phyloP scores from a whole-genome alignment of 2,113 vertebrate genomes.

The Hyla sarda region DNA sequence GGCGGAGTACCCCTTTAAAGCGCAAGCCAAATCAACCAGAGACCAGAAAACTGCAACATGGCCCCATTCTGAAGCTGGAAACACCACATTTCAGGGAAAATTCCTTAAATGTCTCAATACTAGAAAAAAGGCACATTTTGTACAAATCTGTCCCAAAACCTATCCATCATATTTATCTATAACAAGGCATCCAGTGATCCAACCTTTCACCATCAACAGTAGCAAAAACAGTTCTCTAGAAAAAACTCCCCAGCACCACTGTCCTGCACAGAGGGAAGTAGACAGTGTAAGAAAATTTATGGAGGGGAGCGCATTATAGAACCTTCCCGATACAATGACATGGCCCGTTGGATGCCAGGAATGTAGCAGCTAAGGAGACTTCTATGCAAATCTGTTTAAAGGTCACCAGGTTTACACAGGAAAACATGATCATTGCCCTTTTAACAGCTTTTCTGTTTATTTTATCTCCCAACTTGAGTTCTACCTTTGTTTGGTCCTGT shows the following conservation, averaged over 20 bases:
- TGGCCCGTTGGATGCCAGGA: background rate
- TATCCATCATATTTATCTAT: background rate
- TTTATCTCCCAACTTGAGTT: background rate
- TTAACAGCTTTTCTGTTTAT: conserved; percentile 23
- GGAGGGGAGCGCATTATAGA: background rate
- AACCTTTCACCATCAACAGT: conserved; percentile 37
- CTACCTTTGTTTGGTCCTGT: background rate
- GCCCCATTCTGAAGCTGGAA: background rate
- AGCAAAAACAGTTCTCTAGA: background rate
- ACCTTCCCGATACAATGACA: background rate
- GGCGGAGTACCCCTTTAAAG: too few relatives aligned
- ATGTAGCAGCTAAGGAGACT: conserved; percentile 12
- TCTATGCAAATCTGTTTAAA: conserved; percentile 40
- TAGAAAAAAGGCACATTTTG: too few relatives aligned
- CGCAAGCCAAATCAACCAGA: too few relatives aligned
- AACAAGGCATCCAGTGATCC: background rate
- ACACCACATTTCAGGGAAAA: too few relatives aligned
- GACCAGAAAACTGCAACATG: too few relatives aligned
- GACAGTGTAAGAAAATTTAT: conserved; percentile 30
- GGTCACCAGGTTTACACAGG: conserved; percentile 11
- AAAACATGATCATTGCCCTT: conserved; percentile 27
- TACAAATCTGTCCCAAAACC: too few relatives aligned
- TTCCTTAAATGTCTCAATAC: too few relatives aligned
- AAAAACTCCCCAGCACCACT: background rate
- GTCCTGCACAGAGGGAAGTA: background rate